These are phyloP conservation scores for Caenorhabditis japonica DNA, from an alignment of 2,888 invertebrate genomes.

Conservation along the genomic window DNA sequence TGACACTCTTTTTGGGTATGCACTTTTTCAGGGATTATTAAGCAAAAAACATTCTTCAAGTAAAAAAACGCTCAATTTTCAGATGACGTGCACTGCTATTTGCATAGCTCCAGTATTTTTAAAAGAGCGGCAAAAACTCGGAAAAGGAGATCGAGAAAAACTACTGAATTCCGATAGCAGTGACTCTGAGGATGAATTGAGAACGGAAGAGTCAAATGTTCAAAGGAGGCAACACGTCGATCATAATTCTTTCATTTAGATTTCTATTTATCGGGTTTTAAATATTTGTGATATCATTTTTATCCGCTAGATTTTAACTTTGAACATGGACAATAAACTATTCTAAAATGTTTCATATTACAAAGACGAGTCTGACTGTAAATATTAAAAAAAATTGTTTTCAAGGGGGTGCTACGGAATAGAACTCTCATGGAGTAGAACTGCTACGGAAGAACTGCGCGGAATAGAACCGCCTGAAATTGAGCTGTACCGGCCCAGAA, in stretches of 20 bases:
- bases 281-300: not conserved
- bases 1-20: too few species aligned
- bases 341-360: too few species aligned
- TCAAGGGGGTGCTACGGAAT: too few species aligned
- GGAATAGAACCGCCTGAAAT: too few species aligned
- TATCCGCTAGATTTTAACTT: not conserved
- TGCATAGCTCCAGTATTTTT: constrained; percentile 23
- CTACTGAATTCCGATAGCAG: constrained; percentile 12
- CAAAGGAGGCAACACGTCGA: constrained; percentile 18
- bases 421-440: too few species aligned
- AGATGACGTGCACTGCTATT: constrained; percentile 36
- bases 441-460: too few species aligned
- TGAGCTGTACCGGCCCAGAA: too few species aligned
- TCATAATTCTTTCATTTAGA: constrained; percentile 21
- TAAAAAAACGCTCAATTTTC: not conserved
- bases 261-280: not conserved
- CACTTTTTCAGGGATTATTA: too few species aligned
- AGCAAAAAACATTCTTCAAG: not conserved
- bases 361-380: too few species aligned
- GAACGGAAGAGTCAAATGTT: constrained; percentile 8
- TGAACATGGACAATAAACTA: too few species aligned
- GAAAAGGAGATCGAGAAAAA: constrained; percentile 5
- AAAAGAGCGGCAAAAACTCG: constrained; percentile 15
- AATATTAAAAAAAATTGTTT: too few species aligned
- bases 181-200: constrained; percentile 24